Base-by-base conservation (phyloP, 2,113 vertebrate genomes). In the Elgaria multicarinata region DNA sequence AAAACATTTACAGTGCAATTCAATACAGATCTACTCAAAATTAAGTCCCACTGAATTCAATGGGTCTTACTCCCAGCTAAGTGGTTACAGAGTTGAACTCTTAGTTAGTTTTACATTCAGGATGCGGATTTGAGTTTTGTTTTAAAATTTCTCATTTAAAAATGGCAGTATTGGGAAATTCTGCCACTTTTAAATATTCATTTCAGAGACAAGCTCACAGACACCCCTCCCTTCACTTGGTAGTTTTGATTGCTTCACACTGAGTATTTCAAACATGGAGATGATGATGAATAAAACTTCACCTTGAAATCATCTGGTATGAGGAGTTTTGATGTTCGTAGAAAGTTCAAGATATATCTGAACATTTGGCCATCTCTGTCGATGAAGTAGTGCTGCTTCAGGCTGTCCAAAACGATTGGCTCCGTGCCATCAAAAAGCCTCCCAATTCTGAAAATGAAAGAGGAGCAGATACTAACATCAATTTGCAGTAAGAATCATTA, bases 311-410 rank as follows among this genome's bases (percentile, higher is more conserved):
- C 99, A 88, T 99, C 98, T 90, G 98, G 99, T 97, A 99, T 99
- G 95, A 99, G 98, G 91, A 99, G 98, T 97, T 99, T 99, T 39
- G 99, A 99, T 92, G 98, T 99, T 97, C 98, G 98, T 97, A 99
- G 98, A 97, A 99, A 99, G 98, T 99, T 99, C 97, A 99, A 97
- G 97, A 99, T 99, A 97, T 99, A 99, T 98, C 99, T 98, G 98
- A 99, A 99, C 99, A 99, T 99, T 97, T 99, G 99, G 95, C 99
- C 98, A 93, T 99, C 99, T 97, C 99, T 98, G 98, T 99, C 98
- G 53, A 99, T 99, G 97, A 99, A 99, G 97, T 99, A 99, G 97
- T 99, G 98, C 96, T 99, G 99, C 97, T 99, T 99, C 97, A 99
- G 98, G 96, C 99, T 99, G 98, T 99, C 99, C 95, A 99, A 97